Base-by-base conservation (phyloP, 2,113 vertebrate genomes). In the Cepphus grylle region DNA sequence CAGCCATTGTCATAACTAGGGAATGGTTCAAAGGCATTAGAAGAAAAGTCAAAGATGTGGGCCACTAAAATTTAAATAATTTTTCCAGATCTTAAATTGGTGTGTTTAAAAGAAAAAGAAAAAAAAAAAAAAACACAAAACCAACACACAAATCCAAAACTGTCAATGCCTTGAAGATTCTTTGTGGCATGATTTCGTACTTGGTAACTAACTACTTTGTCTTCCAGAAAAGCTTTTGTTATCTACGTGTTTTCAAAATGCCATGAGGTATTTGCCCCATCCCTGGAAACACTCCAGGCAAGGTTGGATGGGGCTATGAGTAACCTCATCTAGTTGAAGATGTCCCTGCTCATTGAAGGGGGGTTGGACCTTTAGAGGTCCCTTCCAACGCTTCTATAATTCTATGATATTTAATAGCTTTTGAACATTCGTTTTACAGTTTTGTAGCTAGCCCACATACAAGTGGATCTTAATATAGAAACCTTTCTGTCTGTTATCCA, bases 141-240 rank as follows among this genome's bases (percentile, higher is more conserved):
- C 13, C 45, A 3, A 2, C 9, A 86, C 55, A 80, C 92, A 91
- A 58, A 61, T 92, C 55, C 84, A 78, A 71, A 81, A 53, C 32
- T 74, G 38, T 90, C 49, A 86, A 70, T 92, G 27, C 91, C 89
- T 96, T 97, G 91, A 96, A 94, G 73, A 84, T 85, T 81, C 55
- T 81, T 16, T 4, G 15, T 92, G 77, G 36, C n/a, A 23, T 23
- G 7, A 53, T 56, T 86, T 93, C 70, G 34, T 76, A 38, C n/a
- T 38, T 92, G 32, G 21, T 76, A 73, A 93, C 94, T 95, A 71
- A 93, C 94, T 95, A 58, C 59, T 27, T 53, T 87, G 74, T 72
- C 89, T 97, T 93, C 61, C 55, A 87, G 67, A 86, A 95, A 63
- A 71, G 8, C 67, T 93, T 94, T 94, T 96, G 63, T 94, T 79